Percentiles rank a stretch among this genome's conserved stretches.
phyloP scores from a whole-genome alignment of 2,888 invertebrate species.

The Ochropleura plecta region DNA sequence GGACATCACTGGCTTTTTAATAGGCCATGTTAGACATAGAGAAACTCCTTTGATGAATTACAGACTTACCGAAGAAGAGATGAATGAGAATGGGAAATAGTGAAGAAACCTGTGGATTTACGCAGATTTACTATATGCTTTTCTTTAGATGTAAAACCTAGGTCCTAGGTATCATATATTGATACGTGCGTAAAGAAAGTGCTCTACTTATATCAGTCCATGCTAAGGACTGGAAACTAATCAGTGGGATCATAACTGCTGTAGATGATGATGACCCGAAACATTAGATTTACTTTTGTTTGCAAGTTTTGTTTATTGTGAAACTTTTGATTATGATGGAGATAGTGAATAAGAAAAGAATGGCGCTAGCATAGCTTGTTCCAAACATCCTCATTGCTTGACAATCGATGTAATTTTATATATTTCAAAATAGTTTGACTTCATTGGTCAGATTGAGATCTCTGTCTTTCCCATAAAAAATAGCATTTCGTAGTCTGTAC shows the following conservation, averaged over 20 bases:
- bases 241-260: background rate
- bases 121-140: background rate
- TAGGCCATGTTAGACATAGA: conserved; percentile 18
- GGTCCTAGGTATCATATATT: background rate
- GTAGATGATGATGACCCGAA: background rate
- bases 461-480: background rate
- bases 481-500: background rate
- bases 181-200: background rate
- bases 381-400: background rate
- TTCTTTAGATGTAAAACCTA: background rate
- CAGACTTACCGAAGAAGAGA: background rate
- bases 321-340: background rate
- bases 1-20: conserved; percentile 23
- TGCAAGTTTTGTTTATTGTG: too few relatives aligned
- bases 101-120: background rate
- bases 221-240: background rate
- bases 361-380: background rate
- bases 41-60: conserved; percentile 25
- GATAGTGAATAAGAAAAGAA: background rate
- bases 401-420: background rate
- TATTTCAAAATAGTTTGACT: background rate
- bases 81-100: background rate
- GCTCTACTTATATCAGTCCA: background rate
- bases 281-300: background rate
- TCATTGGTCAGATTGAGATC: background rate